Conservation (phyloP, 2,113 vertebrate genomes). For the Pelvicachromis taeniatus region DNA sequence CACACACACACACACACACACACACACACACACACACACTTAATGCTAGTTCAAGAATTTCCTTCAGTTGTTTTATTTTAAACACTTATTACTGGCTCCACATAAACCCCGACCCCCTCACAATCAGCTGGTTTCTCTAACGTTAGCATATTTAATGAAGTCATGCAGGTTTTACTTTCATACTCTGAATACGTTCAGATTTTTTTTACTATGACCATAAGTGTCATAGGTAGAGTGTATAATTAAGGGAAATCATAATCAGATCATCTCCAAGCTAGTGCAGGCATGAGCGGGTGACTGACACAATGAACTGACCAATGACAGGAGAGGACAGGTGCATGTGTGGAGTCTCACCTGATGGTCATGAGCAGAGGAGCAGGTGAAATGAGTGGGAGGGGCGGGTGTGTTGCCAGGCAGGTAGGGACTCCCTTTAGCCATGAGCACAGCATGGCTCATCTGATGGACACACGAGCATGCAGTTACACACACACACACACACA, state of each 20-base stretch:
- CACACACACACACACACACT: not conserved
- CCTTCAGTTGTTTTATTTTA: not conserved
- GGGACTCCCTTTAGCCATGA: conserved; percentile 90
- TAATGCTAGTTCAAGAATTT: not conserved
- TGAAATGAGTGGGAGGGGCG: conserved; percentile 81
- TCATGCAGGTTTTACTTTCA: not conserved
- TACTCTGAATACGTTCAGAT: not conserved
- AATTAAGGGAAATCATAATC: not conserved
- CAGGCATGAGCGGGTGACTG: not conserved
- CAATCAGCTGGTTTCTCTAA: not conserved
- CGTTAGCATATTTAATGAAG: not conserved
- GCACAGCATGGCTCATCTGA: conserved; percentile 90
- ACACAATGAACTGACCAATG: conserved; percentile 13
- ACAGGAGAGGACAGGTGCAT: not conserved
- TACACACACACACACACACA: conserved; percentile 17
- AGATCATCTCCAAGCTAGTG: not conserved
- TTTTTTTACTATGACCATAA: not conserved
- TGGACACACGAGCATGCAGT: too few relatives aligned
- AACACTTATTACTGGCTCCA: not conserved
- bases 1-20: not conserved
- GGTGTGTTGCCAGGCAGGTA: conserved; percentile 84
- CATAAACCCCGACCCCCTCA: not conserved
- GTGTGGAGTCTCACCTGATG: conserved; percentile 66
- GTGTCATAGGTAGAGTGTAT: not conserved
- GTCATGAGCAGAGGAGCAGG: conserved; percentile 76